phyloP scores from a whole-genome alignment of 2,797 vertebrate species.

The Emys orbicularis region DNA sequence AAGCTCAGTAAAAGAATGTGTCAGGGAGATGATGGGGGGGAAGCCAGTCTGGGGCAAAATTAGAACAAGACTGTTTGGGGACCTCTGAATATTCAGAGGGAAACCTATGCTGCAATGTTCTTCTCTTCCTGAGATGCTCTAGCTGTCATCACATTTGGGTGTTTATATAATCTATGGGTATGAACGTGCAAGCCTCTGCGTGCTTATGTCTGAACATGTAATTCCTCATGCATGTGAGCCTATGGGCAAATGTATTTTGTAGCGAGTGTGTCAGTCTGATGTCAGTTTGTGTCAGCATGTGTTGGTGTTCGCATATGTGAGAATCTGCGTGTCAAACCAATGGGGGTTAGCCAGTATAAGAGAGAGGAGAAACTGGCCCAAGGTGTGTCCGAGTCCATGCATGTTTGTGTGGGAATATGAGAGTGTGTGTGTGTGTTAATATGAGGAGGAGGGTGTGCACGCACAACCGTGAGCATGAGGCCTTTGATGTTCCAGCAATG shows the following conservation, averaged over 20 bases:
- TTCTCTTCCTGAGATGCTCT: not conserved
- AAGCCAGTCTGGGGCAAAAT: not conserved
- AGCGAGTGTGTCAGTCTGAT: not conserved
- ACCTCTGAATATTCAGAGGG: not conserved
- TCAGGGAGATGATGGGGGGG: not conserved
- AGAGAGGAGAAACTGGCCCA: not conserved
- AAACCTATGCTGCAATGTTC: not conserved
- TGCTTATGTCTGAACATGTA: not conserved
- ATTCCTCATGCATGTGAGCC: not conserved
- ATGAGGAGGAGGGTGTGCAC: accelerated
- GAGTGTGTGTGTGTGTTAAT: accelerated
- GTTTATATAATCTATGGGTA: not conserved
- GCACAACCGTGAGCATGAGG: accelerated
- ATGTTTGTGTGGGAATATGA: not conserved
- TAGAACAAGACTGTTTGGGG: not conserved
- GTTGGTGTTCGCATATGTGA: not conserved
- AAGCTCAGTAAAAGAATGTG: not conserved
- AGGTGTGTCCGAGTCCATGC: not conserved
- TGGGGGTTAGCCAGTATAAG: not conserved
- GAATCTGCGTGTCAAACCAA: not conserved
- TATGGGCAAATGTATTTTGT: not conserved
- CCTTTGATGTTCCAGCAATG: not conserved
- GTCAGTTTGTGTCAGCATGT: not conserved
- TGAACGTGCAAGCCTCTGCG: not conserved
- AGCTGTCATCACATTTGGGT: not conserved